Evolutionary conservation across 2,113 vertebrate species (phyloP).

Genomic region (Podarcis cretensis): DNA sequence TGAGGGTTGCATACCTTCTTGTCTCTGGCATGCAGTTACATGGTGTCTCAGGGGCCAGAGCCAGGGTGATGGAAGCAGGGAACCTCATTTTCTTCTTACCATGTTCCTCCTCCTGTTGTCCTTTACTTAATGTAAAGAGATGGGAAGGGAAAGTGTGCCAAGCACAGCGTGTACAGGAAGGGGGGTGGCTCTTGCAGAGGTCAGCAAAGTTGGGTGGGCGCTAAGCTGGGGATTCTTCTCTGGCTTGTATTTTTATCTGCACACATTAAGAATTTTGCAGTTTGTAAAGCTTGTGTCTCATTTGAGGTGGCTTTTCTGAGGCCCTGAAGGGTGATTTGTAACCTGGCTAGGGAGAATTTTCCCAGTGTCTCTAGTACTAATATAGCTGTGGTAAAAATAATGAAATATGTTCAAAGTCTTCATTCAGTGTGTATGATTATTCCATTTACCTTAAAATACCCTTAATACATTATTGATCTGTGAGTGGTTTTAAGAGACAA

Average conservation of each 20-base stretch:
- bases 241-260: neutral
- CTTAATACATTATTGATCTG: neutral
- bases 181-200: neutral
- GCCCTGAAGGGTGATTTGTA: no score
- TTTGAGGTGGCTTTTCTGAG: neutral
- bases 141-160: neutral
- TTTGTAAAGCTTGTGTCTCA: neutral
- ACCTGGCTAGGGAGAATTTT: neutral
- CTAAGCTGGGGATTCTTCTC: neutral
- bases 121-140: neutral
- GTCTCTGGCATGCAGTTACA: no score
- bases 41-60: neutral
- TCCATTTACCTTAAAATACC: neutral
- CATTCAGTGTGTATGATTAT: neutral
- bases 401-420: neutral
- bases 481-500: neutral
- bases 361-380: neutral
- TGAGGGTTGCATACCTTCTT: neutral
- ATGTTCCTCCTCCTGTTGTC: neutral
- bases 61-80: neutral
- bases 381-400: neutral
- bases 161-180: no score
- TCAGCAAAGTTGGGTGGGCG: neutral
- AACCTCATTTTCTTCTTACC: neutral
- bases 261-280: neutral